Evolutionary conservation across 2,113 vertebrate genomes (phyloP).

Genomic region (Larimichthys polyactis): DNA sequence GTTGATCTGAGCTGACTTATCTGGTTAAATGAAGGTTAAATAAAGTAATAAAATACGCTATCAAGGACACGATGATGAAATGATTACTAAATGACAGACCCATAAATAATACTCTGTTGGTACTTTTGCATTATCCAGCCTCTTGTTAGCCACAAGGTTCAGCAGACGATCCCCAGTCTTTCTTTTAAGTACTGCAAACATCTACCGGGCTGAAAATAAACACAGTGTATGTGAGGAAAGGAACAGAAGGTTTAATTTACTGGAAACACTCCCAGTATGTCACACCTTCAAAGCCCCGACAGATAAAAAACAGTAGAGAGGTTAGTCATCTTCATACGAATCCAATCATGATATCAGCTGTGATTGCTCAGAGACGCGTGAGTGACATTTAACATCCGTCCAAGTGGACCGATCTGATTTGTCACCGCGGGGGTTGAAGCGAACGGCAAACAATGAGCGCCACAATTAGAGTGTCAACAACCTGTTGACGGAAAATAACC

Average conservation of each 20-base stretch:
- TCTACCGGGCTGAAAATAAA: background rate
- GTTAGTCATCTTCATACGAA: background rate
- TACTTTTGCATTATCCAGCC: too few relatives aligned
- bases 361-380: slow-evolving; percentile 4
- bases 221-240: background rate
- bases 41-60: too few relatives aligned
- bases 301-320: background rate
- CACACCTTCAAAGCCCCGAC: background rate
- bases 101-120: too few relatives aligned
- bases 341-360: background rate
- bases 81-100: too few relatives aligned
- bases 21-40: too few relatives aligned
- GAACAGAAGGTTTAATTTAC: background rate
- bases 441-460: slow-evolving; percentile 35
- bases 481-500: slow-evolving; percentile 66
- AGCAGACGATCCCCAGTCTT: too few relatives aligned
- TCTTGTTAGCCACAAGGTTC: too few relatives aligned
- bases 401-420: slow-evolving; percentile 1
- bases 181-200: background rate
- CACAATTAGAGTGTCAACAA: slow-evolving; percentile 57
- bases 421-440: background rate
- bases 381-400: background rate
- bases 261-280: slow-evolving; percentile 16
- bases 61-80: too few relatives aligned
- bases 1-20: too few relatives aligned